Percentiles rank a stretch among this genome's conserved stretches.
Conservation (phyloP, 2,797 vertebrate genomes). For the Periophthalmus magnuspinnatus region DNA sequence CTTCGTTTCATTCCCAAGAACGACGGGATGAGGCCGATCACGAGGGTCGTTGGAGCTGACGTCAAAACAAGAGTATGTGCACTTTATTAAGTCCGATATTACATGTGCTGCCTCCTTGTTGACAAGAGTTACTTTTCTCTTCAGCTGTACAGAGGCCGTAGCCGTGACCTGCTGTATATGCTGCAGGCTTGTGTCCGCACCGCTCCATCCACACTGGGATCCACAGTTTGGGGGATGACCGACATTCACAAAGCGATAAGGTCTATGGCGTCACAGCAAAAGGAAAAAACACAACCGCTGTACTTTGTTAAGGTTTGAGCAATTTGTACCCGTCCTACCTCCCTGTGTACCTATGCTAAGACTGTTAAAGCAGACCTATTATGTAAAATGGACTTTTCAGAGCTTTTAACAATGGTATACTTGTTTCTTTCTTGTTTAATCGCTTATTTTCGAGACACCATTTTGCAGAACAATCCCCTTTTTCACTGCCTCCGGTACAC, state of each 20-base stretch:
- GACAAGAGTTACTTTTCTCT: background rate
- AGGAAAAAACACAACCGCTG: conserved; percentile 71
- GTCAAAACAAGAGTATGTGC: conserved; percentile 62
- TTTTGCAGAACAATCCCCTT: no score
- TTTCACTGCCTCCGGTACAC: no score
- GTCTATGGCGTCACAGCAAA: conserved; percentile 67
- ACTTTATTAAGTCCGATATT: background rate
- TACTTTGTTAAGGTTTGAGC: conserved; percentile 90
- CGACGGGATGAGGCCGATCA: conserved; percentile 86
- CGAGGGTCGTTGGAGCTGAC: conserved; percentile 69
- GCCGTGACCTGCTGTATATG: conserved; percentile 82
- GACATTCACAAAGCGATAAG: conserved; percentile 82
- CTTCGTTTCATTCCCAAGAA: conserved; percentile 94
- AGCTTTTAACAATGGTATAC: no score
- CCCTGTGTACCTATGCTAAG: background rate
- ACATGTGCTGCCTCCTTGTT: background rate
- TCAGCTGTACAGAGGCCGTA: conserved; percentile 57
- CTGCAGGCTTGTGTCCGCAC: conserved; percentile 80
- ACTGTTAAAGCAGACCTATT: background rate
- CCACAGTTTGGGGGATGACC: conserved; percentile 86
- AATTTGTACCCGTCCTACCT: background rate
- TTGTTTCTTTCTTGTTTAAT: no score
- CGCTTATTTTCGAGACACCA: no score
- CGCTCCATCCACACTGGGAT: conserved; percentile 77
- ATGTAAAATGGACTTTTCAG: no score